Evolutionary conservation across 2,888 invertebrate genomes (phyloP).

Genomic region (Marronus borbonicus): DNA sequence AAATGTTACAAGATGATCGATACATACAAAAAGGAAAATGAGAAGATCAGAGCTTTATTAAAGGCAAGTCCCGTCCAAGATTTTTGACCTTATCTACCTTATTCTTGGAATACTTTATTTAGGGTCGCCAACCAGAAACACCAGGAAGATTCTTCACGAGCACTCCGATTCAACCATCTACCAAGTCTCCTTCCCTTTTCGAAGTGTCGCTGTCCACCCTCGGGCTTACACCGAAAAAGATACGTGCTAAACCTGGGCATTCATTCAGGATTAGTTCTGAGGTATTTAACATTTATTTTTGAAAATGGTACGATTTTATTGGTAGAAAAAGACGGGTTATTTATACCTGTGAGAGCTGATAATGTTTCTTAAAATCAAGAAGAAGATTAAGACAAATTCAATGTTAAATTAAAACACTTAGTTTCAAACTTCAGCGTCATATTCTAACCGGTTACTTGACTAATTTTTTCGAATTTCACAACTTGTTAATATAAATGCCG

Average conservation of each 20-base stretch:
- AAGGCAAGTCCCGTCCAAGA: constrained; percentile 52
- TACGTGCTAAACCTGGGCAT: neutral
- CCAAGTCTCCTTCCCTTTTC: constrained; percentile 2
- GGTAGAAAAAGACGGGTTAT: neutral
- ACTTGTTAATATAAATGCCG: too few relatives aligned
- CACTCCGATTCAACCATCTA: constrained; percentile 7
- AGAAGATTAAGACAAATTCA: too few relatives aligned
- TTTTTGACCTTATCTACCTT: neutral
- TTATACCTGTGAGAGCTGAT: neutral
- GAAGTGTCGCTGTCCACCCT: constrained; percentile 16
- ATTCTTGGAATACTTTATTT: neutral
- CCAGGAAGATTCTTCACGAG: constrained; percentile 15
- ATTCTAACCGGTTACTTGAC: too few relatives aligned
- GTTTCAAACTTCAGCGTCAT: too few relatives aligned
- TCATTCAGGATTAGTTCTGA: neutral
- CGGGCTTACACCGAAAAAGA: neutral
- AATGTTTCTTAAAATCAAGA: neutral
- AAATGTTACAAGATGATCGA: constrained; percentile 59
- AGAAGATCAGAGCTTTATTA: constrained; percentile 55
- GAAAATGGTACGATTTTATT: too few relatives aligned
- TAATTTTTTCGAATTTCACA: too few relatives aligned
- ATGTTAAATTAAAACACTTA: too few relatives aligned
- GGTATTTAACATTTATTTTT: neutral
- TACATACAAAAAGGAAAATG: constrained; percentile 61
- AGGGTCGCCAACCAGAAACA: neutral